Evolutionary conservation across 2,113 vertebrate genomes (phyloP), one percentile per base, ranked within the genome.

Genomic region (Cheilinus undulatus): DNA sequence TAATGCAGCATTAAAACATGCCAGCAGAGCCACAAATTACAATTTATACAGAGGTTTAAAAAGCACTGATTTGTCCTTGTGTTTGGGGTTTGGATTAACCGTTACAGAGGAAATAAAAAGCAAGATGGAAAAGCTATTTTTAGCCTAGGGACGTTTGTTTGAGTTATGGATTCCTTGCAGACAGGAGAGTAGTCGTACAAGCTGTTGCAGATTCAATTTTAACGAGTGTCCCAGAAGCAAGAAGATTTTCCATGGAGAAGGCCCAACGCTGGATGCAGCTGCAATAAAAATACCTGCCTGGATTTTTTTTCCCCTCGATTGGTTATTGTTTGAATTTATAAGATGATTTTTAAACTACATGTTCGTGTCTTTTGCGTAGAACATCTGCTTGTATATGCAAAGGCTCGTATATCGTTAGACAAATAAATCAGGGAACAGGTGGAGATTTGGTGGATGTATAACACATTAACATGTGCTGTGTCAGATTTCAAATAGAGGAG

Each of bases 211-310:
- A 77, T 69, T 85, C 56, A 27, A 48, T 51, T 59, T 87, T 74
- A 78, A 40, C 54, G 34, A 78, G 13, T 61, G 76, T 77, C 79
- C 80, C 61, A 72, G 61, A 73, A 63, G 69, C 58, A 14, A 46
- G 46, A 78, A 78, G 63, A 69, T 86, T 91, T 87, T 90, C 89
- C 88, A 81, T 68, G 58, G 63, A 82, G 59, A 69, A 36, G 48
- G 83, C 68, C 69, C 77, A 79, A 70, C 82, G 5, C 22, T 14
- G 22, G 45, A 76, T 63, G 57, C 34, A 45, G 24, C 27, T 27
- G 63, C 65, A 82, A 85, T 84, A 75, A 89, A 82, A 87, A 82
- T 74, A 71, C 56, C 73, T 71, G 54, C 34, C 50, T 38, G 30
- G 45, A 54, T 66, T 56, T 56, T 61, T 66, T 56, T 56, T 69